A percentile compares a stretch with the other conserved stretches of the same genome.
These are phyloP conservation scores for Andrena chrysosceles DNA, from an alignment of 2,888 invertebrate species.

Conservation along the genomic window DNA sequence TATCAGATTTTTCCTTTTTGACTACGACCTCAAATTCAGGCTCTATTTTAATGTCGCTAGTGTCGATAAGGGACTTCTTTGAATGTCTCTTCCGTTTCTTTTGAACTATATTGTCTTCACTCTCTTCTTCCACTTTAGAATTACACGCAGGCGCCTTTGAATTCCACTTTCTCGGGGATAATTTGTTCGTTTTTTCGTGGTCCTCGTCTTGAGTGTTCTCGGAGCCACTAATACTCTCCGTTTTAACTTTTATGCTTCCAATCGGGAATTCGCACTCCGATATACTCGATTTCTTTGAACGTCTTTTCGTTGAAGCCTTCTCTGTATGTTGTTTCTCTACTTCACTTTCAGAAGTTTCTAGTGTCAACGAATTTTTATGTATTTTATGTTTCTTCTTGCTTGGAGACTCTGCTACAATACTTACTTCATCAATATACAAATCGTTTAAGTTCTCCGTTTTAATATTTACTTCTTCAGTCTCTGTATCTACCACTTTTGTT, in stretches of 20 bases:
- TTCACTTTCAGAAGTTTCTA: slow-evolving; percentile 3
- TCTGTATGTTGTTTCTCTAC: background rate
- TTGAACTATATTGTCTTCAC: slow-evolving; percentile 30
- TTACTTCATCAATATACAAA: background rate
- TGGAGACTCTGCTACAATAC: slow-evolving; percentile 2
- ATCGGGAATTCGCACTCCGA: slow-evolving; percentile 7
- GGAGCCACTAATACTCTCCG: slow-evolving; percentile 28
- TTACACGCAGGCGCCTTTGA: background rate
- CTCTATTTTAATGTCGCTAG: slow-evolving; percentile 32
- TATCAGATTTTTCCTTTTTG: slow-evolving; percentile 39
- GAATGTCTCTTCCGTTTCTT: slow-evolving; percentile 53
- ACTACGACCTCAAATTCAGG: slow-evolving; percentile 16
- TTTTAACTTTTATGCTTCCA: slow-evolving; percentile 27
- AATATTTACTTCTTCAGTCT: slow-evolving; percentile 9
- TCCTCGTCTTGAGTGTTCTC: slow-evolving; percentile 28
- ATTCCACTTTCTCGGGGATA: background rate
- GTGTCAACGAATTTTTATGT: background rate
- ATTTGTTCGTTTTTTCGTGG: background rate
- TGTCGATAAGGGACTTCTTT: slow-evolving; percentile 8
- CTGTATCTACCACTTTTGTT: background rate
- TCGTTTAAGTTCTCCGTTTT: slow-evolving; percentile 26
- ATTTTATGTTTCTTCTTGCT: slow-evolving; percentile 40
- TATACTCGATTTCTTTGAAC: slow-evolving; percentile 4
- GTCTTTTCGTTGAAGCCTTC: background rate
- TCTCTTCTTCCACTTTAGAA: slow-evolving; percentile 9